Conservation (phyloP, 2,797 vertebrate genomes). For the Chiloscyllium punctatum region DNA sequence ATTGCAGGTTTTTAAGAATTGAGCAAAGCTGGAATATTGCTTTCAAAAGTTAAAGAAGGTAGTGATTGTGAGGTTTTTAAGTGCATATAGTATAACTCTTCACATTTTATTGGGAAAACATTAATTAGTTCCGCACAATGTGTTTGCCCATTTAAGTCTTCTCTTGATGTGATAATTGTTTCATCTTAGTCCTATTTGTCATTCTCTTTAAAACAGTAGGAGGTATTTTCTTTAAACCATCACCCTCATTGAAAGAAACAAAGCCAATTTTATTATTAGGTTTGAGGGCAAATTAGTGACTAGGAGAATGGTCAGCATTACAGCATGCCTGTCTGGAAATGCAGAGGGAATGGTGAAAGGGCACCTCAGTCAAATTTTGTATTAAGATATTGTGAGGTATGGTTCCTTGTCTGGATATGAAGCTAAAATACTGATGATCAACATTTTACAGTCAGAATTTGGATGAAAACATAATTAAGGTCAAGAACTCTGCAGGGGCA, state of each 20-base stretch:
- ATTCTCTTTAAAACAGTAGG: background rate
- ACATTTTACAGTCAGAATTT: background rate
- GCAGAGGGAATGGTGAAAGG: background rate
- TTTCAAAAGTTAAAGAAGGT: background rate
- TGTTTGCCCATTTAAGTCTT: background rate
- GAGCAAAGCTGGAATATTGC: background rate
- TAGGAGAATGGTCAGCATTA: background rate
- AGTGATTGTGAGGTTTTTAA: background rate
- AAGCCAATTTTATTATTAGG: background rate
- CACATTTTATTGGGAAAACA: background rate
- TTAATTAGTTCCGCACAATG: background rate
- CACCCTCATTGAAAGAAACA: background rate
- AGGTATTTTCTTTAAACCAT: background rate
- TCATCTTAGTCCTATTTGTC: background rate
- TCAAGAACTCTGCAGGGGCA: no score
- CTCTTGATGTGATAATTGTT: background rate
- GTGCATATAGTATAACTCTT: background rate
- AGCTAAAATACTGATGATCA: background rate
- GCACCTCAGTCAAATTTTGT: background rate
- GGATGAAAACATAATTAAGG: no score
- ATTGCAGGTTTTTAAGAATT: background rate
- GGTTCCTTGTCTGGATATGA: background rate
- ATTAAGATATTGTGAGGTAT: background rate
- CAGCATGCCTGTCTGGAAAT: background rate
- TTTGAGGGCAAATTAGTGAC: background rate